Percentiles rank a stretch among this genome's conserved stretches.
These are phyloP conservation scores for Sisyra nigra DNA, from an alignment of 2,888 invertebrate genomes.

Conservation along the genomic window DNA sequence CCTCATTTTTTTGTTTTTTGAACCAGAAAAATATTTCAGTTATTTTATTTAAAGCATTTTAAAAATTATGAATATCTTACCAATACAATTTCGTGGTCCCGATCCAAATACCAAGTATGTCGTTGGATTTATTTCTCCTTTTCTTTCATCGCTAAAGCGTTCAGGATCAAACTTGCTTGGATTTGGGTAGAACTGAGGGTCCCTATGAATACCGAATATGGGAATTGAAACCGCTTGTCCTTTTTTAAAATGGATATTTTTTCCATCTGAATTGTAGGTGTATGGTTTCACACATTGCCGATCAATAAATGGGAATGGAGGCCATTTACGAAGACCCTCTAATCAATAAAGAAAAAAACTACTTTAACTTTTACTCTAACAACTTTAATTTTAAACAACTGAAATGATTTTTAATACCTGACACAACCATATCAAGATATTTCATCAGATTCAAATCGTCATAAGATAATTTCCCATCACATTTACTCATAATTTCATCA, in stretches of 20 bases:
- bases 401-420: constrained; percentile 7
- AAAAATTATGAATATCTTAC: constrained; percentile 11
- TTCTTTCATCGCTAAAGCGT: constrained; percentile 32
- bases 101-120: constrained; percentile 32
- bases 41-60: background rate
- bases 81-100: constrained; percentile 20
- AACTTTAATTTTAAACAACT: no score
- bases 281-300: constrained; percentile 32
- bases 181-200: constrained; percentile 29
- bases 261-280: no score
- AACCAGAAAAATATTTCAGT: no score
- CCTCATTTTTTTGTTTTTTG: no score
- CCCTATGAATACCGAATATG: constrained; percentile 24
- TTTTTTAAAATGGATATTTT: constrained; percentile 13
- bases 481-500: constrained; percentile 11
- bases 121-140: constrained; percentile 28
- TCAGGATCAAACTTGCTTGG: constrained; percentile 32
- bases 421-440: constrained; percentile 17
- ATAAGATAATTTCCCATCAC: constrained; percentile 13
- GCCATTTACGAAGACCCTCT: constrained; percentile 35
- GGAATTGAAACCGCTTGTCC: constrained; percentile 23
- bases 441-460: constrained; percentile 15
- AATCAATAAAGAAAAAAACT: constrained; percentile 22
- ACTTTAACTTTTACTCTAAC: no score
- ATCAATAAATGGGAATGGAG: constrained; percentile 30